Base-by-base conservation (phyloP, 53 echinoderm and acorn worm genomes). In the Henricia sp. region DNA sequence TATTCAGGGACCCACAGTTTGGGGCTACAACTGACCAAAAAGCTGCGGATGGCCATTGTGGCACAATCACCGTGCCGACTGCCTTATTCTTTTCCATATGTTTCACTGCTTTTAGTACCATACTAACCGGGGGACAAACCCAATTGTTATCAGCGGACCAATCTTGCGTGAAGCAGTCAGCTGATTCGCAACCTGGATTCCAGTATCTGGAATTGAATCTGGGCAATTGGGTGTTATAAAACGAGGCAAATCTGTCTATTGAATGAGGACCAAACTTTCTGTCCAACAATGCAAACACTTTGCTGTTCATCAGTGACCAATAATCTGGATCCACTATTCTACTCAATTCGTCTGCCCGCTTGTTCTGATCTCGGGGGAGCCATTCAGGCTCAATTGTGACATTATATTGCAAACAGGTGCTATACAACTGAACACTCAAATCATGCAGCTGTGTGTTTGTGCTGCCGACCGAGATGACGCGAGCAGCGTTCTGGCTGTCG, bases 391-490 rank as follows among this genome's bases (percentile, higher is more conserved):
- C 82, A 24, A 82, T 82, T 28, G 25, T 25, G 12, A 67, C 28
- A 3, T 82, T 40, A 43, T 19, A 60, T 34, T 78, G 2, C 28
- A 62, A 78, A 62, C 62, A 78, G 37, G 8, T 4, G 33, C 53
- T 75, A 50, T 60, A 78, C 37, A 78, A 42, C 21, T 82, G 62
- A 59, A 78, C 37, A 58, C 67, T 67, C 28, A 83, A 67, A 41
- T 46, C 24, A 6, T 68, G 83, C n/a, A 83, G 34, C 46, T 20
- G 1, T 1, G 68, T 13, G 17, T 68, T 70, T 68, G 84, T 69
- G 37, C 85, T 85, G 11, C 85, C 85, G 2, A 85, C 85, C 40
- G 85, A 72, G 9, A 85, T 85, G 57, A 85, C 57, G 14, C 84
- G 69, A 52, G 70, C 46, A 17, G 71, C 84, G 30, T 71, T 71